Evolutionary conservation across 2,113 vertebrate species (phyloP).

Genomic region (Accipiter cooperii): DNA sequence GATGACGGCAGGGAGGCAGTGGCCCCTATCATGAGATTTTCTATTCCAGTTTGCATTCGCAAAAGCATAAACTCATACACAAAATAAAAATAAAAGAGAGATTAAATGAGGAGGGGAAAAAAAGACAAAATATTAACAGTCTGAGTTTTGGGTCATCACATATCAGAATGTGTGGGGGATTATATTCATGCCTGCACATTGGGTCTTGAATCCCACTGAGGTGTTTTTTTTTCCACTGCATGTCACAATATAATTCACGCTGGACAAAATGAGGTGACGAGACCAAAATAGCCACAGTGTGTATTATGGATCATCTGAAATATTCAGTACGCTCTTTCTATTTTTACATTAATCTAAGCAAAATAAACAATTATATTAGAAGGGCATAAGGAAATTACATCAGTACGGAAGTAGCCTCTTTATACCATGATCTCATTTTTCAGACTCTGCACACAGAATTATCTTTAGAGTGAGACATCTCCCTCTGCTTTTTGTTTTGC

Average conservation of each 20-base stretch:
- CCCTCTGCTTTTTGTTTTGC: neutral
- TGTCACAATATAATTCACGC: neutral
- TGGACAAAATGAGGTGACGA: neutral
- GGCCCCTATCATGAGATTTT: neutral
- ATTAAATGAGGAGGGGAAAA: neutral
- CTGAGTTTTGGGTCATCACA: neutral
- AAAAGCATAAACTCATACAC: neutral
- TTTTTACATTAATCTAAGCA: neutral
- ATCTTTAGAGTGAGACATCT: neutral
- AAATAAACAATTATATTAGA: conserved; percentile 19
- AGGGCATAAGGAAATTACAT: neutral
- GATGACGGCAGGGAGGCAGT: neutral
- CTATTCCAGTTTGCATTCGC: neutral
- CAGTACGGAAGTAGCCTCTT: neutral
- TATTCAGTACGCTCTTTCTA: neutral
- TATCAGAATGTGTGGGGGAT: fast-evolving
- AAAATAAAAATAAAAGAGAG: neutral
- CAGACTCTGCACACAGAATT: neutral
- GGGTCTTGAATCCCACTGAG: neutral
- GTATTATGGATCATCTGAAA: neutral
- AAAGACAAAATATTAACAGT: neutral
- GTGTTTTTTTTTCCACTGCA: fast-evolving
- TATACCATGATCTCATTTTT: conserved; percentile 40
- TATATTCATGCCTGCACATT: neutral
- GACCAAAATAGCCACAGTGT: neutral